Percentiles rank a stretch among this genome's conserved stretches.
phyloP scores from a whole-genome alignment of 2,888 invertebrate species.

The Sinhomidia bicolor region DNA sequence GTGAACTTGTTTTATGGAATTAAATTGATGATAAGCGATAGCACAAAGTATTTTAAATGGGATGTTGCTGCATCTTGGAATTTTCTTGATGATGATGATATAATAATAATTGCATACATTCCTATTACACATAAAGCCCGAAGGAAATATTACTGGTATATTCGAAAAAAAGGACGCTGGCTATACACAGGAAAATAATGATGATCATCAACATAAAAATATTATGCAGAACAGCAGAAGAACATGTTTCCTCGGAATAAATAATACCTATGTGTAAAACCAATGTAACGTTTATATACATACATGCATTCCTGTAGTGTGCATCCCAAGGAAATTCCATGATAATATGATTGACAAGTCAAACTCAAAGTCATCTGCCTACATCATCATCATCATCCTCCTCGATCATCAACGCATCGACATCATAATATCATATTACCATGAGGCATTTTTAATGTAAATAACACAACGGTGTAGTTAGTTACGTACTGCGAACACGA shows the following conservation, averaged over 20 bases:
- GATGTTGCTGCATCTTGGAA: constrained; percentile 53
- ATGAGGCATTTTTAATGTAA: neutral
- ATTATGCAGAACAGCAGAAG: constrained; percentile 27
- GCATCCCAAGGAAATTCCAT: constrained; percentile 58
- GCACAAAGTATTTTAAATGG: constrained; percentile 11
- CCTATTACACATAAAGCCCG: constrained; percentile 42
- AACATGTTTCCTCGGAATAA: constrained; percentile 24
- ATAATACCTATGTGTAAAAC: constrained; percentile 23
- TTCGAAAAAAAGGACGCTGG: constrained; percentile 23
- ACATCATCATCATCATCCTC: neutral
- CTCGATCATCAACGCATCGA: constrained; percentile 19
- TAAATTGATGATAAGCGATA: constrained; percentile 30
- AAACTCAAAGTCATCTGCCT: constrained; percentile 5
- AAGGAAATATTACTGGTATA: constrained; percentile 46
- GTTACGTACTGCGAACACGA: constrained; percentile 14
- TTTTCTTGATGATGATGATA: constrained; percentile 25
- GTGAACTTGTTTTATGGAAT: constrained; percentile 43
- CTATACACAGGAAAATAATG: constrained; percentile 9
- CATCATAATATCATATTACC: constrained; percentile 6
- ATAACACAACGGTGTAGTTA: neutral
- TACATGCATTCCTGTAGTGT: neutral
- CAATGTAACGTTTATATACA: constrained; percentile 3
- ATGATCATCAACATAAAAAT: constrained; percentile 4
- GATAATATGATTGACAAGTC: constrained; percentile 57
- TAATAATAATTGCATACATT: neutral